Conservation (phyloP, 2,888 invertebrate genomes). For the Sinelater perroti region DNA sequence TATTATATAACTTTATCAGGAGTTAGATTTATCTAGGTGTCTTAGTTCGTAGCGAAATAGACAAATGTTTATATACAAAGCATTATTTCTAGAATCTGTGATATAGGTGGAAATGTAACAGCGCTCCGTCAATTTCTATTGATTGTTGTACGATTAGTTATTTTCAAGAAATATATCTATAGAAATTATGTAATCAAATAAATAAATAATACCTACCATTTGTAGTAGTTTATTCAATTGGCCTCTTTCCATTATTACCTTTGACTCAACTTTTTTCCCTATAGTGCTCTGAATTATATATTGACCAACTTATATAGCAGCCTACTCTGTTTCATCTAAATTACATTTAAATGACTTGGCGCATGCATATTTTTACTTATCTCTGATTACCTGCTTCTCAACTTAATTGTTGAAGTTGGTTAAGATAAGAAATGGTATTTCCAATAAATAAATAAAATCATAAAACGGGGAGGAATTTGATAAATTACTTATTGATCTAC, state of each 20-base stretch:
- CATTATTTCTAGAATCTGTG: slow-evolving; percentile 53
- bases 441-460: too few species aligned
- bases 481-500: too few species aligned
- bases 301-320: too few species aligned
- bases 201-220: slow-evolving; percentile 34
- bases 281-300: too few species aligned
- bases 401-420: too few species aligned
- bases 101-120: slow-evolving; percentile 51
- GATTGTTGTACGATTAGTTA: slow-evolving; percentile 40
- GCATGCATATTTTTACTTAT: too few species aligned
- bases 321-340: too few species aligned
- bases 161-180: slow-evolving; percentile 34
- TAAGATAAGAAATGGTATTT: too few species aligned
- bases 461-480: too few species aligned
- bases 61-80: slow-evolving; percentile 47
- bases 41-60: slow-evolving; percentile 39
- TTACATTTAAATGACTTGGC: too few species aligned
- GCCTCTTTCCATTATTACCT: neutral
- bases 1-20: slow-evolving; percentile 46
- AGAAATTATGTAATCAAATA: slow-evolving; percentile 32
- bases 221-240: slow-evolving; percentile 6
- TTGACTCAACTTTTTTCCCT: too few species aligned
- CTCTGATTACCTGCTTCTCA: too few species aligned
- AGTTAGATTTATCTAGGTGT: slow-evolving; percentile 45
- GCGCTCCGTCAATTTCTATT: slow-evolving; percentile 52